Evolutionary conservation across 2,888 invertebrate genomes (phyloP).

Genomic region (Xestobium rufovillosum): DNA sequence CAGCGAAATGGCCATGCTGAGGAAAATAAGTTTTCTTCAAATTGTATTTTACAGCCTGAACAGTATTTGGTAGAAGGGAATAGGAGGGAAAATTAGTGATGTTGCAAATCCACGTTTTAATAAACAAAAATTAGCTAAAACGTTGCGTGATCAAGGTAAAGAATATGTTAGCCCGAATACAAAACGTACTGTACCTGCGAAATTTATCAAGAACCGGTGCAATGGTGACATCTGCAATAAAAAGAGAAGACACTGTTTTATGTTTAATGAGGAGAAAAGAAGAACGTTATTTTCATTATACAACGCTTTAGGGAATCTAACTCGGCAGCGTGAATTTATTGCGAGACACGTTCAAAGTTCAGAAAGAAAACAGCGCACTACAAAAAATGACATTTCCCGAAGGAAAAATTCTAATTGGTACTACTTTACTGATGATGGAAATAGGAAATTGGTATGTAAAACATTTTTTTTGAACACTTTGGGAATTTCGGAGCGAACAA

Average conservation of each 20-base stretch:
- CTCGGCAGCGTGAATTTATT: slow-evolving; percentile 16
- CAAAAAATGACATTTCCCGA: slow-evolving; percentile 12
- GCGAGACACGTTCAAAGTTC: slow-evolving; percentile 9
- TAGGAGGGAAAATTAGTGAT: no score
- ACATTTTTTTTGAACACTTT: slow-evolving; percentile 16
- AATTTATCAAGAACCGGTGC: slow-evolving; percentile 12
- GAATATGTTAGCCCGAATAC: slow-evolving; percentile 13
- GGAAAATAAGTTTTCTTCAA: no score
- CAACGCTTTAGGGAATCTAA: slow-evolving; percentile 10
- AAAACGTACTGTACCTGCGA: slow-evolving; percentile 13
- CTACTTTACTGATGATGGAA: slow-evolving; percentile 7
- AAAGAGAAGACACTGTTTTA: slow-evolving; percentile 11
- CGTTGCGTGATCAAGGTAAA: slow-evolving; percentile 12
- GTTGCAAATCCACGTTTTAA: no score
- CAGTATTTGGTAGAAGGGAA: no score
- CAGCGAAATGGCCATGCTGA: no score
- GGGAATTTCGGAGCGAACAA: slow-evolving; percentile 11
- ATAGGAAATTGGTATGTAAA: slow-evolving; percentile 16
- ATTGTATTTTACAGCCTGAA: no score
- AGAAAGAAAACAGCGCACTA: slow-evolving; percentile 12
- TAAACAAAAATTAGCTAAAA: slow-evolving; percentile 13
- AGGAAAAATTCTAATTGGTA: slow-evolving; percentile 13
- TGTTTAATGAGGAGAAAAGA: slow-evolving; percentile 11
- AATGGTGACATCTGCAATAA: slow-evolving; percentile 12
- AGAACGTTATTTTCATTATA: slow-evolving; percentile 11